Percentiles rank a stretch among this genome's conserved stretches.
phyloP scores from a whole-genome alignment of 2,797 vertebrate genomes.

The Masticophis lateralis region DNA sequence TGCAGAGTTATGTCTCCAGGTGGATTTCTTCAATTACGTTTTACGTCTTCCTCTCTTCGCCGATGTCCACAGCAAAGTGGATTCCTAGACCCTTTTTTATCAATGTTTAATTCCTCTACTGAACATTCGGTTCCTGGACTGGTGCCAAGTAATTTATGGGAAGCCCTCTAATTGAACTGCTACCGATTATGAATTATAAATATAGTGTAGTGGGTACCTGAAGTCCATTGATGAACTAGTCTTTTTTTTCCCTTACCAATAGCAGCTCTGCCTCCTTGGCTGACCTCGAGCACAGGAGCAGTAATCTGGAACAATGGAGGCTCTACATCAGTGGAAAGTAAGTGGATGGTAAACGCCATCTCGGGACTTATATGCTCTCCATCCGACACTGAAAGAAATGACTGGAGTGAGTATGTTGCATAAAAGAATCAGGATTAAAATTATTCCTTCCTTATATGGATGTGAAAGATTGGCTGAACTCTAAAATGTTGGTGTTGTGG shows the following conservation, averaged over 20 bases:
- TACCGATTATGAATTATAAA: neutral
- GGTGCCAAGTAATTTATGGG: neutral
- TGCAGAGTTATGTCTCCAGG: neutral
- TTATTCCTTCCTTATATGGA: neutral
- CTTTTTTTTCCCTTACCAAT: conserved; percentile 76
- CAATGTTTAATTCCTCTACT: neutral
- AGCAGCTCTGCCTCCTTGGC: conserved; percentile 78
- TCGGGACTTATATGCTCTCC: conserved; percentile 86
- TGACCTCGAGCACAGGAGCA: conserved; percentile 85
- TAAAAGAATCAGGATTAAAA: neutral
- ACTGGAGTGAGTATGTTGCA: neutral
- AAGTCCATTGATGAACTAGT: neutral
- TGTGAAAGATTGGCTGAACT: neutral
- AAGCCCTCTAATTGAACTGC: neutral
- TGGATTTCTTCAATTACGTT: neutral
- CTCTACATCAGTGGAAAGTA: conserved; percentile 80
- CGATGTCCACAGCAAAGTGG: neutral
- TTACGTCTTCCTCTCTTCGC: neutral
- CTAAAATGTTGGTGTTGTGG: neutral
- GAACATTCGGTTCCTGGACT: neutral
- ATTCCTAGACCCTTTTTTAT: neutral
- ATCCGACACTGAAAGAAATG: conserved; percentile 80
- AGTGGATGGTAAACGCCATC: conserved; percentile 85
- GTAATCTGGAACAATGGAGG: conserved; percentile 83
- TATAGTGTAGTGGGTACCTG: neutral